Conservation (phyloP, 37 sponge, comb jelly and placozoan species). For the Spongilla lacustris region DNA sequence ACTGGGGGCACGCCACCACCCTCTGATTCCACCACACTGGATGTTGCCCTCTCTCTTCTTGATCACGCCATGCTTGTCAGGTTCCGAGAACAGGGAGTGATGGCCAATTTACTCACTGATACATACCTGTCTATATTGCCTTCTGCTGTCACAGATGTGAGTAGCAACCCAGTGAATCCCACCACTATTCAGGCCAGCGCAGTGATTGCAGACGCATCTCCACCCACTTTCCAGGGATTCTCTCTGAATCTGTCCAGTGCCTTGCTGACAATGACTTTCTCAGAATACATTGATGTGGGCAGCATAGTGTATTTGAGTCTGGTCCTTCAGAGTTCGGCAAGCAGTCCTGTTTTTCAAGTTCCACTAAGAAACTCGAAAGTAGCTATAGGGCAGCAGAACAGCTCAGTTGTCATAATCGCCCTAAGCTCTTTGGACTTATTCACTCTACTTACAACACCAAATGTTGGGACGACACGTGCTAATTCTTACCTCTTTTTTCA, state of each 20-base stretch:
- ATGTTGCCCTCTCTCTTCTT: conserved; percentile 47
- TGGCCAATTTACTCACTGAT: conserved; percentile 45
- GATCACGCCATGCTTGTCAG: conserved; percentile 57
- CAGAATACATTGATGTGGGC: conserved; percentile 74
- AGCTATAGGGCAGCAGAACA: conserved; percentile 48
- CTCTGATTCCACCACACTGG: conserved; percentile 52
- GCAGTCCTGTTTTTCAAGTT: conserved; percentile 8
- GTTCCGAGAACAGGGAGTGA: conserved; percentile 15
- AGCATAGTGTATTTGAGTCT: conserved; percentile 36
- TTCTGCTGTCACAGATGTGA: conserved; percentile 70
- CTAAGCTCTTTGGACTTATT: conserved; percentile 69
- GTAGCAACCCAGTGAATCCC: conserved; percentile 73
- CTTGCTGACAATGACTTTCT: conserved; percentile 72
- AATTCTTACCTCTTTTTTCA: conserved; percentile 65
- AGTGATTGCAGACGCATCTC: conserved; percentile 57
- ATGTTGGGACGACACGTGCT: conserved; percentile 37
- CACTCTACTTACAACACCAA: conserved; percentile 38
- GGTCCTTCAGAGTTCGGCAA: conserved; percentile 19
- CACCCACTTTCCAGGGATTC: conserved; percentile 61
- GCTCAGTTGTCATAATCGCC: conserved; percentile 51
- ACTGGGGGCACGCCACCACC: conserved; percentile 50
- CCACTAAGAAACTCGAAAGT: conserved; percentile 51
- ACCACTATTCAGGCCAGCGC: conserved; percentile 28
- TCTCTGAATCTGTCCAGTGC: conserved; percentile 66
- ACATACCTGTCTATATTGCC: conserved; percentile 74